These are phyloP conservation scores for Lepidonotus clava DNA, from an alignment of 2,888 invertebrate genomes.

Conservation along the genomic window DNA sequence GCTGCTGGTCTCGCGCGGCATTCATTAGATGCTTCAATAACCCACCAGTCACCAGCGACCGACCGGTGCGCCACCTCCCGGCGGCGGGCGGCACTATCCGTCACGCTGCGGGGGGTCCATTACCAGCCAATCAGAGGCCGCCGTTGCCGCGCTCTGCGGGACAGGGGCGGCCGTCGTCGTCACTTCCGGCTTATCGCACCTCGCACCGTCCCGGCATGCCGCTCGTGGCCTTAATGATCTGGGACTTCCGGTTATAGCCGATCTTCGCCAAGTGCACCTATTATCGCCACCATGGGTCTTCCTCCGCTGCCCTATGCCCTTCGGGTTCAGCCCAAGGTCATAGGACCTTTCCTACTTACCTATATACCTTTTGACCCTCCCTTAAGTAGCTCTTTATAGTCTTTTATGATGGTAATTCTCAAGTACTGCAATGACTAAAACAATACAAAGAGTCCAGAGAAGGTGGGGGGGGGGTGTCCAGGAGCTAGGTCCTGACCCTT, in stretches of 20 bases:
- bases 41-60: background rate
- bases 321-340: background rate
- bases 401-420: too few species aligned
- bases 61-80: background rate
- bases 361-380: too few species aligned
- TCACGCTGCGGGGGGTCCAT: background rate
- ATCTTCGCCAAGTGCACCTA: constrained; percentile 11
- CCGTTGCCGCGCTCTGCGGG: background rate
- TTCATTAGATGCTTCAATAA: background rate
- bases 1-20: background rate
- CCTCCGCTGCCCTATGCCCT: background rate
- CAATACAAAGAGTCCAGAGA: too few species aligned
- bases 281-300: background rate
- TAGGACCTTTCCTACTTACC: too few species aligned
- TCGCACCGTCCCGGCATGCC: background rate
- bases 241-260: background rate
- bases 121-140: constrained; percentile 3
- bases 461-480: too few species aligned
- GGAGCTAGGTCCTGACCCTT: too few species aligned
- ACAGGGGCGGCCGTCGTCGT: too few species aligned
- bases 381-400: too few species aligned
- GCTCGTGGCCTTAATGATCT: constrained; percentile 11
- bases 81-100: background rate
- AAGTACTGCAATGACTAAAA: too few species aligned
- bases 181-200: background rate